Base-by-base conservation (phyloP, 2,888 invertebrate species). In the Drosophila mayaguana region DNA sequence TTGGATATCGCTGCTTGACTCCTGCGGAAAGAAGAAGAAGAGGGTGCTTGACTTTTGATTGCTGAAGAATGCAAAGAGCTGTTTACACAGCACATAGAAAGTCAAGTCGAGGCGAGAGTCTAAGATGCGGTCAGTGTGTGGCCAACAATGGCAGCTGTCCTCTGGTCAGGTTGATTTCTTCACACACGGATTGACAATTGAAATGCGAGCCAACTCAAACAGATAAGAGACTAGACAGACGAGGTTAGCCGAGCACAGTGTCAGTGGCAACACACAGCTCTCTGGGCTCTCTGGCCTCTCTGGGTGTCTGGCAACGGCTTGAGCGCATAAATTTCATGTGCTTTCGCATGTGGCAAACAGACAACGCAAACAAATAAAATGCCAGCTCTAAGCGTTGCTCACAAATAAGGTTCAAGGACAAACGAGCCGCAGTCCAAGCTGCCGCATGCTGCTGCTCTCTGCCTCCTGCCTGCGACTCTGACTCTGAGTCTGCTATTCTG, bases 401-500 rank as follows among this genome's bases (percentile, higher is more conserved):
- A 51, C 56, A 67, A 64, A 56, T 40, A 66, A 75, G 80, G 88
- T 87, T 84, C 85, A 89, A 85, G 85, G 85, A 80, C 88, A 54
- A 54, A n/a, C 53, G 34, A 36, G 20, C 20, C 14, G 16, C 34
- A 34, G 51, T 1, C 51, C 59, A 11, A 20, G 51, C 34, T 12
- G 18, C 12, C 12, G 43, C 43, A n/a, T 40, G 8, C 32, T 22
- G 22, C 14, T 22, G 20, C 22, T 42, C 28, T 32, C 18, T 18
- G 12, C 18, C 42, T 5, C 1, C 32, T 28, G 18, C 14, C 43
- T 46, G 4, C 3, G 12, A 2, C 34, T 11, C n/a, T n/a, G n/a
- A n/a, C n/a, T n/a, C n/a, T n/a, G n/a, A n/a, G n/a, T 14, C 45
- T 16, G 25, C 18, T 45, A n/a, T 38, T 32, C 65, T 54, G 65